Evolutionary conservation across 2,888 invertebrate species (phyloP).

Genomic region (Hyposoter didymator): DNA sequence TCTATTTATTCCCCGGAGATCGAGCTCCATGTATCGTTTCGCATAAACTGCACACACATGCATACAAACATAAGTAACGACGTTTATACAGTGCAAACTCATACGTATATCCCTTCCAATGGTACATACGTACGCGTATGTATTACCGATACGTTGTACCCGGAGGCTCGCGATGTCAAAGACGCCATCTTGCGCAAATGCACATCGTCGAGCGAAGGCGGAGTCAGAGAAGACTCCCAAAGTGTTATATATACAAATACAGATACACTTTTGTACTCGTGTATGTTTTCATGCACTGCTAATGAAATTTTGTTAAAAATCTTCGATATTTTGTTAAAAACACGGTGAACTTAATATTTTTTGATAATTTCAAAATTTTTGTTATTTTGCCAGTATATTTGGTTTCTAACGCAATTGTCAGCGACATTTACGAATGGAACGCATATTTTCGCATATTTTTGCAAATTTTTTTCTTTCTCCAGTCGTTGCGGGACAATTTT

Average conservation of each 20-base stretch:
- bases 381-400: no score
- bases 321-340: no score
- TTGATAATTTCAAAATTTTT: no score
- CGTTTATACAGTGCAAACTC: neutral
- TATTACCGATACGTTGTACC: slow-evolving; percentile 43
- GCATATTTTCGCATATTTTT: no score
- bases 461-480: no score
- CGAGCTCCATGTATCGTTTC: neutral
- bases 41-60: neutral
- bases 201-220: slow-evolving; percentile 82
- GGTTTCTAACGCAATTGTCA: no score
- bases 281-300: neutral
- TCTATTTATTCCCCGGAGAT: neutral
- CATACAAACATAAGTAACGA: neutral
- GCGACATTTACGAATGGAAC: no score
- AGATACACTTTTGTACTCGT: slow-evolving; percentile 65
- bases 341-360: no score
- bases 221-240: slow-evolving; percentile 78
- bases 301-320: no score
- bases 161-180: slow-evolving; percentile 68
- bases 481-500: no score
- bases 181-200: slow-evolving; percentile 84
- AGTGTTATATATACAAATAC: slow-evolving; percentile 60
- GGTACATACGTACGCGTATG: slow-evolving; percentile 15
- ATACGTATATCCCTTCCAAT: neutral